Base-by-base conservation (phyloP, 30 jellyfish, hydroid and myxozoan species). In the Nemopilema nomurai region DNA sequence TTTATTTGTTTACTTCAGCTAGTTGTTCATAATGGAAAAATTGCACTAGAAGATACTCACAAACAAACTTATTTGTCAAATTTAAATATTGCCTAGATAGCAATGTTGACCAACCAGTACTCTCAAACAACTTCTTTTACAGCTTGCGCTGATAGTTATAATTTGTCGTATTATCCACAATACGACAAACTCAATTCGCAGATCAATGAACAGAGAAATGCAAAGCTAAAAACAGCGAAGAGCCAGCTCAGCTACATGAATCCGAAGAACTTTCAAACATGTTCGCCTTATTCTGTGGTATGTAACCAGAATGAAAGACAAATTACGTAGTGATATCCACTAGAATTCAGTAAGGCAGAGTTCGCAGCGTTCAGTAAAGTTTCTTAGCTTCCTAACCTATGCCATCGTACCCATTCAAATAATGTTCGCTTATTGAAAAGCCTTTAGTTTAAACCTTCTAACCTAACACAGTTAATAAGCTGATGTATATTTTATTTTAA, bases 161-260 rank as follows among this genome's bases (percentile, higher is more conserved):
- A 30, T 30, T 19, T 70, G 80, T 70, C 80, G 19, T 30, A 19
- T 18, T 70, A 70, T 30, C 7, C 17, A 9, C 51, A 25, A 20
- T 30, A 19, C 4, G 67, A 24, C 32, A 30, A 30, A 21, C 24
- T 70, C 49, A 70, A 70, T 19, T 21, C 52, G 6, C 62, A 70
- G 80, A 30, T 70, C 28, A 70, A 70, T 8, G 80, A 70, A 70
- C 80, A 70, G 32, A 27, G 62, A 70, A 70, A 70, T 28, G 51
- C 80, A 28, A 28, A 30, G 62, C 13, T 30, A 21, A 70, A 70
- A 30, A 24, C 28, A 21, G 28, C 32, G 80, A 70, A 70, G 32
- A 70, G 27, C 28, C 80, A 70, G 32, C 62, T 70, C 24, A 25
- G 49, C 52, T 70, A 21, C 80, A 70, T 70, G 80, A 18, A n/a